Evolutionary conservation across 2,888 invertebrate species (phyloP).

Genomic region (Archips xylosteana): DNA sequence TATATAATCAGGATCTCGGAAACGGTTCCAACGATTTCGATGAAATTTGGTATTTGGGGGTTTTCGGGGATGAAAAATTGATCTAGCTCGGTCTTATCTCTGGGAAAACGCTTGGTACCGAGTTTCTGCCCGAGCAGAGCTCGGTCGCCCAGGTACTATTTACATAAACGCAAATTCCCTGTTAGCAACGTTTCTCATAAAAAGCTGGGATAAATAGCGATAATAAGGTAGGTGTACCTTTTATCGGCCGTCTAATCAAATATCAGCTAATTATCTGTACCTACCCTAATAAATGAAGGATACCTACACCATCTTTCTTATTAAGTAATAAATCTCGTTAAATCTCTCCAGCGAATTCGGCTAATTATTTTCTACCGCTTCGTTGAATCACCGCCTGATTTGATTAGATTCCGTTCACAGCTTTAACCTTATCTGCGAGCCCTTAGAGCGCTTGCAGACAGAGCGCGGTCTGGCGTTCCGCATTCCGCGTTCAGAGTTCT

Average conservation of each 20-base stretch:
- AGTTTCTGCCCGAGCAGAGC: no score
- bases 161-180: conserved; percentile 37
- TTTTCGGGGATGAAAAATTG: no score
- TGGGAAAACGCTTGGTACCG: no score
- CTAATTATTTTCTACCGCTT: conserved; percentile 35
- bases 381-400: conserved; percentile 16
- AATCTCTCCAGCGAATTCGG: conserved; percentile 3
- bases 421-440: conserved; percentile 13
- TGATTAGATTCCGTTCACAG: conserved; percentile 19
- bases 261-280: not conserved
- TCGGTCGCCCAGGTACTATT: no score
- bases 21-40: no score
- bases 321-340: conserved; percentile 14
- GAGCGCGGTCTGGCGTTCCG: no score
- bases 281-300: not conserved
- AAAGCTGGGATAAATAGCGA: conserved; percentile 41
- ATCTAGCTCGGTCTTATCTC: no score
- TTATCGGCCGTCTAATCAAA: not conserved
- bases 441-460: no score
- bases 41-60: no score
- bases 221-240: not conserved
- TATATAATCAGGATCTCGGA: no score
- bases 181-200: conserved; percentile 41
- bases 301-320: not conserved
- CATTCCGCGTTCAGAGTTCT: no score